Percentiles rank a stretch among this genome's conserved stretches.
Conservation (phyloP, 1,140 invertebrate species). For the Goniozus legneri region DNA sequence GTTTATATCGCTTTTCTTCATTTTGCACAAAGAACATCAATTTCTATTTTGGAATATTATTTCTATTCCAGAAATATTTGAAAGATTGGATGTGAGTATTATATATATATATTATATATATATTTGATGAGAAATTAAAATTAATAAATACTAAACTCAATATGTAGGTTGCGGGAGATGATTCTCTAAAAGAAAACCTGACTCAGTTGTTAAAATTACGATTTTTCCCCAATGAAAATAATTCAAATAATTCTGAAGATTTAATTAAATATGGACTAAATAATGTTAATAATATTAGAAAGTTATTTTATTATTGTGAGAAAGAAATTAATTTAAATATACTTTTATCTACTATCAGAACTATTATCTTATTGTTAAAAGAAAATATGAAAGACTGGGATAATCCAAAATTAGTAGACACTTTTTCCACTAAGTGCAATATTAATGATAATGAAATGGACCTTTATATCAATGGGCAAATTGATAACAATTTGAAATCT, state of each 20-base stretch:
- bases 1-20: slow-evolving; percentile 20
- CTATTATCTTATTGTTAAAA: slow-evolving; percentile 13
- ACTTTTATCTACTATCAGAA: slow-evolving; percentile 12
- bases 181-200: slow-evolving; percentile 10
- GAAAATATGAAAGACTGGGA: slow-evolving; percentile 15
- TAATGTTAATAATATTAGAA: slow-evolving; percentile 24
- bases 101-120: background rate
- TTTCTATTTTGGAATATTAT: slow-evolving; percentile 20
- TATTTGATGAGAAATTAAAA: background rate
- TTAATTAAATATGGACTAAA: slow-evolving; percentile 8
- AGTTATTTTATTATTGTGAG: slow-evolving; percentile 19
- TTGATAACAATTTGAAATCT: no score
- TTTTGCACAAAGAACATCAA: slow-evolving; percentile 10
- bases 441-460: no score
- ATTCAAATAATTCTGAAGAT: slow-evolving; percentile 11
- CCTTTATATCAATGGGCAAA: no score
- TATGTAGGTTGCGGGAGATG: slow-evolving; percentile 15
- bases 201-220: slow-evolving; percentile 19
- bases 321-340: slow-evolving; percentile 10
- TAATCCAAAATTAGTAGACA: no score
- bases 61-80: slow-evolving; percentile 18
- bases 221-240: slow-evolving; percentile 8
- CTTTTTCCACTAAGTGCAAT: no score
- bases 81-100: slow-evolving; percentile 21
- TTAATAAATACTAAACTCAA: slow-evolving; percentile 3